Base-by-base conservation (phyloP, 2,888 invertebrate genomes). In the Macrophya annulata region DNA sequence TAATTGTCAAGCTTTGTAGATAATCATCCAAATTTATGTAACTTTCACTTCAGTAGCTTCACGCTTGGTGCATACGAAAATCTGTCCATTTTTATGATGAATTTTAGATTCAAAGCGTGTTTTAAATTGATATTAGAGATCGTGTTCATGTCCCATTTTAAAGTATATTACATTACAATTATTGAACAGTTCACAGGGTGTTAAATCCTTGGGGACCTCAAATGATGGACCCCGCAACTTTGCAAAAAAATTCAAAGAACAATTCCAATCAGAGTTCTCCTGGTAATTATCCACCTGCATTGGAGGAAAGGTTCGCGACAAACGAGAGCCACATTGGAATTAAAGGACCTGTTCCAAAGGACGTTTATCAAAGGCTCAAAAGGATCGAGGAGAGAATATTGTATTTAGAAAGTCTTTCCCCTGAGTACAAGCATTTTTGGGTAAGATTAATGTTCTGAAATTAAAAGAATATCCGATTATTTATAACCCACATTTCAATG, bases 351-450 rank as follows among this genome's bases (percentile, higher is more conserved):
- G 95, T 96, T 0, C 94, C 96, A 0, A 95, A 94, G 85, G 96
- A 96, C 91, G 94, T 98, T 51, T 97, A 96, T 90, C 93, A 94
- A 85, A 94, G 98, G 48, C 93, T 98, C 6, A 97, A 97, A 92
- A 94, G 93, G 0, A 94, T 98, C 89, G 98, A 98, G 93, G 96
- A 97, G 89, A 95, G 96, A 87, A 95, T 98, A 79, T 94, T 97
- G 9, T 94, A 95, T 86, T 93, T 98, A 85, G 97, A 98, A 93
- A 95, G 97, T 0, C 92, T 97, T 84, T 98, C 97, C 62, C 98
- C 98, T 0, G 98, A 98, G 93, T 98, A 98, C 91, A 95, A 96
- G 40, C 95, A 96, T 88, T 96, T 96, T 93, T 95, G 95, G 94
- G 96, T 96, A 93, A 92, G 94, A 94, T 59, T 40, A 62, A 40